Evolutionary conservation across 2,797 vertebrate genomes (phyloP), one percentile per base, ranked within the genome.

Genomic region (Leptatherina wallacei): DNA sequence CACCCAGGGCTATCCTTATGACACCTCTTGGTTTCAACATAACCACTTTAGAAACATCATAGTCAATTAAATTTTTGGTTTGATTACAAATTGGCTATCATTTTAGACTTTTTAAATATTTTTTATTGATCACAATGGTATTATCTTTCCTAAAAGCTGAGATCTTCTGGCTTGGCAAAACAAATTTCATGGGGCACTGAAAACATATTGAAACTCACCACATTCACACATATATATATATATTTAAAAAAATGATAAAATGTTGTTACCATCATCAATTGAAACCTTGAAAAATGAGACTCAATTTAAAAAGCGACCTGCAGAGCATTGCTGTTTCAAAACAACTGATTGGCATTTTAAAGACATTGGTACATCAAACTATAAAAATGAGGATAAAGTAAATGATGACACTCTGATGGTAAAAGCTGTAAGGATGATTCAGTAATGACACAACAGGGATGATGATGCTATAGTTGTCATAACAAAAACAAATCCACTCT

Each of bases 391-490:
- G 11, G 4, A 52, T 35, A 33, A 69, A 44, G 44, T 22, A 8
- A 12, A 13, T 59, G 66, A 75, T 36, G 58, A 81, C 81, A 78
- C 27, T 20, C 20, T 10, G 35, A 47, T 32, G 62, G 32, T 35
- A 9, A 66, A 67, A 42, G 36, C 18, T 52, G 27, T 32, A 68
- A 70, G 7, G 66, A 59, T 18, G 71, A 58, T 57, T 74, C 24
- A 29, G 60, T 59, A 61, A 72, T 69, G 68, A 75, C 61, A 66
- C 49, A 22, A 62, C 35, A 20, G n/a, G 61, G 62, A 65, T 49
- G 73, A 54, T 38, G 68, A 67, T 68, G 78, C 55, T 61, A 71
- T 69, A 75, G 81, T 75, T 86, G 85, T 90, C 85, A 82, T 73
- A 73, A 74, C 78, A 83, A 70, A 55, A 66, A 89, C 86, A 92